Evolutionary conservation across 2,888 invertebrate species (phyloP).

Genomic region (Peribatodes rhomboidaria): DNA sequence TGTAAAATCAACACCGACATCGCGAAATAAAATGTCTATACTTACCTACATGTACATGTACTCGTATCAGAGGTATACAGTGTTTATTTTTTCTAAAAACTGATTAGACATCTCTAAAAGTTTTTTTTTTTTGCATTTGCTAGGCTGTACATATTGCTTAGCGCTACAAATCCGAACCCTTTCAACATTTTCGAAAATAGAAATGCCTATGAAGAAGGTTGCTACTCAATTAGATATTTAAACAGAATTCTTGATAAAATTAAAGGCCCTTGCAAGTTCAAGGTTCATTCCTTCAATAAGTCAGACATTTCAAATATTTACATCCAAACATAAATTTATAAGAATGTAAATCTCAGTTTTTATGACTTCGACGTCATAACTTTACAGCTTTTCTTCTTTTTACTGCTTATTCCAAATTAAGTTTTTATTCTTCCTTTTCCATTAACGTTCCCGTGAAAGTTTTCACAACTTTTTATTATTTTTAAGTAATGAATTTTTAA

Average conservation of each 20-base stretch:
- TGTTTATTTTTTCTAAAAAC: no score
- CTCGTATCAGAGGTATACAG: no score
- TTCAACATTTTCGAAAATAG: no score
- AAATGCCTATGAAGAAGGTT: no score
- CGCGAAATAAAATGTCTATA: no score
- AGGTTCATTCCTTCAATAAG: constrained; percentile 7
- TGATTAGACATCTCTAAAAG: no score
- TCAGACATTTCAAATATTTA: constrained; percentile 19
- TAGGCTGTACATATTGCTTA: no score
- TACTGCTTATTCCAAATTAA: constrained; percentile 37
- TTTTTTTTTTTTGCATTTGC: no score
- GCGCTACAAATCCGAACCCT: no score
- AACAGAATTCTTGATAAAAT: neutral
- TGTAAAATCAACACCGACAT: no score
- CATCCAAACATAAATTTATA: constrained; percentile 21
- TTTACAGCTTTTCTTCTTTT: constrained; percentile 36
- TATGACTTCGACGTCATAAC: constrained; percentile 31
- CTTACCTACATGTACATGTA: no score
- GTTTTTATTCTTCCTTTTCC: constrained; percentile 30
- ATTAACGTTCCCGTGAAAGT: constrained; percentile 33
- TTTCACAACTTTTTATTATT: constrained; percentile 36
- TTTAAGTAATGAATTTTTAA: constrained; percentile 34
- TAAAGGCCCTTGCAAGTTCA: neutral
- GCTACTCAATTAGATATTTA: no score
- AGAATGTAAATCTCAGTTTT: constrained; percentile 33